Evolutionary conservation across 2,888 invertebrate species (phyloP).

Genomic region (Dolichomitus sp.): DNA sequence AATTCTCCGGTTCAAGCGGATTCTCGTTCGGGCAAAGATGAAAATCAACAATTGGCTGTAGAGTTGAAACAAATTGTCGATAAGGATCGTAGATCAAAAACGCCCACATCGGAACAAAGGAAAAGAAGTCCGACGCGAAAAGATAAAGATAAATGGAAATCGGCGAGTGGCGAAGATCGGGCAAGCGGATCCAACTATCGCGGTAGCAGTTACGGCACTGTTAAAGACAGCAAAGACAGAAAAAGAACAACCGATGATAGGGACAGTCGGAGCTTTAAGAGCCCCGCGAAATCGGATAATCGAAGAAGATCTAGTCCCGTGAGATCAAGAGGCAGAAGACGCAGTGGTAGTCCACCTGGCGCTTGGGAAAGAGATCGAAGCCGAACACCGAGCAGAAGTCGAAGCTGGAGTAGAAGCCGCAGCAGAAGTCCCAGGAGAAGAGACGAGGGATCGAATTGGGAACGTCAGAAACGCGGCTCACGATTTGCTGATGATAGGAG

Average conservation of each 20-base stretch:
- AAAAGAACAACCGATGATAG: conserved; percentile 57
- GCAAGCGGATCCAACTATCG: conserved; percentile 65
- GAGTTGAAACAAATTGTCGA: conserved; percentile 63
- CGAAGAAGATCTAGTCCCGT: conserved; percentile 75
- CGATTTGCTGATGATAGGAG: conserved; percentile 75
- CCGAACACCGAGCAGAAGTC: conserved; percentile 77
- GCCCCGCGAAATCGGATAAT: conserved; percentile 70
- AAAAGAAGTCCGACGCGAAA: conserved; percentile 76
- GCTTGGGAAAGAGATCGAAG: conserved; percentile 79
- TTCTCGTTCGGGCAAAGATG: background rate
- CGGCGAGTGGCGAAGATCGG: conserved; percentile 68
- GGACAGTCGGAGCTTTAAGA: conserved; percentile 48
- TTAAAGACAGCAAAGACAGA: conserved; percentile 71
- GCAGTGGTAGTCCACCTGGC: conserved; percentile 74
- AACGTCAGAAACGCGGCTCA: conserved; percentile 62
- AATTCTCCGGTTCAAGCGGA: conserved; percentile 21
- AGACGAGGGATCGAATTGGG: conserved; percentile 69
- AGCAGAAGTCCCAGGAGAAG: conserved; percentile 81
- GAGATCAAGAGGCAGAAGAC: conserved; percentile 64
- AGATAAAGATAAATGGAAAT: conserved; percentile 73
- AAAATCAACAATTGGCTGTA: background rate
- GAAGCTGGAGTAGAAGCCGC: conserved; percentile 81
- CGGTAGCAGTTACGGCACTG: conserved; percentile 60
- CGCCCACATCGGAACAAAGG: conserved; percentile 73
- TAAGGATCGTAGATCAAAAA: conserved; percentile 66